Evolutionary conservation across 2,888 invertebrate species (phyloP), one percentile per base, ranked within the genome.

Genomic region (Acrobasis consociella): DNA sequence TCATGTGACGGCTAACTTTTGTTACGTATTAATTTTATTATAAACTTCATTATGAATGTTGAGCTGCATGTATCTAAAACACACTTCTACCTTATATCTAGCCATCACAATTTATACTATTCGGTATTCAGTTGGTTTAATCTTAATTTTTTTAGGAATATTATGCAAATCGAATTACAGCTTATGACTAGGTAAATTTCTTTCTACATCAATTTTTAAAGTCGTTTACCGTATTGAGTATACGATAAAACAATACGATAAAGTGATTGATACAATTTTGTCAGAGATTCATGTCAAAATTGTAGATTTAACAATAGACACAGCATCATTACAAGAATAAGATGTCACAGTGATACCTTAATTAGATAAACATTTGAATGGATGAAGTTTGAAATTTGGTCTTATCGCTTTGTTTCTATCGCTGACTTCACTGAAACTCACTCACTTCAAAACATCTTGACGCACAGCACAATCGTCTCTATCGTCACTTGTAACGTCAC

Each of bases 121-220:
- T 76, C 78, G 78, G 76, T 71, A 74, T 73, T 75, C 69, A 72
- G 75, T 75, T 78, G 46, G 79, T 76, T 72, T 78, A 77, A 76
- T 80, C 74, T 81, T 85, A 85, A 85, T 73, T 73, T 85, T 22
- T 31, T 87, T 81, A 86, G 77, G 81, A 85, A 84, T 83, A 83
- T 73, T 73, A 86, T 82, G 83, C 78, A 84, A 83, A 81, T 82
- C 77, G 78, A 86, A 83, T 84, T 86, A 87, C 84, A 89, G 80
- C 90, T 91, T 92, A 91, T 91, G 91, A 92, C 91, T 92, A 92
- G 91, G 86, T 87, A 89, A 85, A 85, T 77, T 87, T 87, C 80
- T 86, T 83, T 82, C 89, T 89, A 88, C 86, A 78, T 81, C 77
- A 80, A 83, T 78, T 76, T 81, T 84, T 76, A 78, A 81, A 76